phyloP scores from a whole-genome alignment of 2,888 invertebrate genomes.

The Geotrupes spiniger region DNA sequence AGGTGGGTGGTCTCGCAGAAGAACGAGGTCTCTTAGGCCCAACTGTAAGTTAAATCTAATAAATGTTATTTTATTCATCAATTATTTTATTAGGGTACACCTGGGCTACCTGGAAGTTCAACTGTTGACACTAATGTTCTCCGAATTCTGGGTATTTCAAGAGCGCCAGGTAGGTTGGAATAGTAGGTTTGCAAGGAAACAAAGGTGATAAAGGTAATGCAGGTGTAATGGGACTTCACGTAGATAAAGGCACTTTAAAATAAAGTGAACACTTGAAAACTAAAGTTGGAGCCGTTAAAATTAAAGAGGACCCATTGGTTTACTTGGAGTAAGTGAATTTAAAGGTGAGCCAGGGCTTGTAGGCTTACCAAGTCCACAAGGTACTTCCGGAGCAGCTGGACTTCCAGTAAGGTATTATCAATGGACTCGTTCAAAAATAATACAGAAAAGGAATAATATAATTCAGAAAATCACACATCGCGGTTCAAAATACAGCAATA shows the following conservation, averaged over 20 bases:
- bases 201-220: conserved; percentile 48
- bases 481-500: no score
- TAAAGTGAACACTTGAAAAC: no score
- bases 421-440: background rate
- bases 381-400: background rate
- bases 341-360: conserved; percentile 44
- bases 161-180: conserved; percentile 26
- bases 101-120: conserved; percentile 38
- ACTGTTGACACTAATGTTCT: conserved; percentile 14
- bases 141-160: conserved; percentile 22
- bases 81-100: conserved; percentile 17
- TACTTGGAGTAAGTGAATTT: conserved; percentile 15
- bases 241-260: background rate
- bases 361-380: conserved; percentile 36
- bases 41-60: conserved; percentile 32
- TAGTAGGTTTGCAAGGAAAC: conserved; percentile 30
- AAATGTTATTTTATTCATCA: background rate
- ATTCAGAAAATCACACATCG: no score
- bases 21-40: conserved; percentile 28
- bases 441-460: no score
- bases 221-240: conserved; percentile 46
- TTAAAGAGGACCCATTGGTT: conserved; percentile 18
- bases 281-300: conserved; percentile 25
- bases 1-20: conserved; percentile 38
- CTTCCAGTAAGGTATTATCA: background rate